A percentile compares a stretch with the other conserved stretches of the same genome.
Conservation (phyloP, 1,140 invertebrate genomes). For the Panulirus ornatus region DNA sequence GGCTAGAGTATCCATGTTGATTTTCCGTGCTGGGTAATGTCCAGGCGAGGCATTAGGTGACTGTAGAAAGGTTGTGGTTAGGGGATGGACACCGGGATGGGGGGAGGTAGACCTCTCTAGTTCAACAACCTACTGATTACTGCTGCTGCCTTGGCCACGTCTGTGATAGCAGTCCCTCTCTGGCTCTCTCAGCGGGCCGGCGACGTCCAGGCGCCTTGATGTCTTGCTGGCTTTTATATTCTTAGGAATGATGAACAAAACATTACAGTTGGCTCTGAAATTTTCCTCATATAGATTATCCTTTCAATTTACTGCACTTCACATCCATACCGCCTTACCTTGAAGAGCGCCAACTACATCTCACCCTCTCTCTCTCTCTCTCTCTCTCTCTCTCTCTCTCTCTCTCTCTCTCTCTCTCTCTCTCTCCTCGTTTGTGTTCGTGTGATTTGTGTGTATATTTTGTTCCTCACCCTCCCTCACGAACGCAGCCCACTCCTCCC, state of each 20-base stretch:
- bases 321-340: too few species aligned
- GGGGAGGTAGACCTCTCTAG: slow-evolving; percentile 18
- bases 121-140: slow-evolving; percentile 51
- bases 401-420: background rate
- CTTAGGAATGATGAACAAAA: too few species aligned
- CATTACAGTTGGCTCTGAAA: too few species aligned
- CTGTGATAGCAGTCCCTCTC: background rate
- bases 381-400: background rate
- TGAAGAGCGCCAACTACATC: too few species aligned
- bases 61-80: background rate
- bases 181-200: background rate
- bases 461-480: too few species aligned
- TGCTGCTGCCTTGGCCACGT: slow-evolving; percentile 10
- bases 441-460: too few species aligned
- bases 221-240: too few species aligned
- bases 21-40: slow-evolving; percentile 19
- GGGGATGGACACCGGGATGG: background rate
- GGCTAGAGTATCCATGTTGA: slow-evolving; percentile 42
- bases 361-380: background rate
- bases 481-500: too few species aligned
- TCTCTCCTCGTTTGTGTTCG: background rate
- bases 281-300: too few species aligned
- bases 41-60: background rate
- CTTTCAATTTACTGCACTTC: too few species aligned
- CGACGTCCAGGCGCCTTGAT: too few species aligned